Evolutionary conservation across 2,888 invertebrate species (phyloP).

Genomic region (Tyria jacobaeae): DNA sequence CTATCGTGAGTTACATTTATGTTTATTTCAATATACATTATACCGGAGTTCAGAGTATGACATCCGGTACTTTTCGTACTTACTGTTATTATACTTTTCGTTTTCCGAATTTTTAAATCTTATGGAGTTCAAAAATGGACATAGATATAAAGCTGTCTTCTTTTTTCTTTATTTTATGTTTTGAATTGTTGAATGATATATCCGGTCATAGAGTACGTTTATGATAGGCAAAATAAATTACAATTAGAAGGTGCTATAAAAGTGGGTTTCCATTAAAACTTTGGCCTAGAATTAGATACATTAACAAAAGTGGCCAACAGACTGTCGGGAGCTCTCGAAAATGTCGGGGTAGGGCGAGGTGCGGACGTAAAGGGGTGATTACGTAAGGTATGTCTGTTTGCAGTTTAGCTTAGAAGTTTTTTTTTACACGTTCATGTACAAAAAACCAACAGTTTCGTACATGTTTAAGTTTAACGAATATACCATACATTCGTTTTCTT

Average conservation of each 20-base stretch:
- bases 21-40: no score
- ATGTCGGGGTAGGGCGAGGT: conserved; percentile 61
- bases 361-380: conserved; percentile 57
- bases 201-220: background rate
- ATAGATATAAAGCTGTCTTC: background rate
- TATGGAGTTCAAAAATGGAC: background rate
- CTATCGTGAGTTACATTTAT: no score
- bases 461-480: no score
- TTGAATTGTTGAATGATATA: background rate
- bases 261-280: conserved; percentile 14
- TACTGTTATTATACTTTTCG: no score
- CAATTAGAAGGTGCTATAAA: background rate
- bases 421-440: no score
- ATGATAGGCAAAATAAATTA: background rate
- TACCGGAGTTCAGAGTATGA: background rate
- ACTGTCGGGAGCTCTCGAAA: conserved; percentile 60
- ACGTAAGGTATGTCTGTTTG: conserved; percentile 72
- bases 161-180: conserved; percentile 3
- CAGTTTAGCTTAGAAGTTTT: conserved; percentile 61
- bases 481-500: no score
- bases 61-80: no score
- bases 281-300: conserved; percentile 19
- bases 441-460: no score
- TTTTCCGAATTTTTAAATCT: conserved; percentile 5
- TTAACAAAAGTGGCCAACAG: conserved; percentile 42